These are phyloP conservation scores for Caranx melampygus DNA, from an alignment of 2,113 vertebrate species.

Conservation along the genomic window DNA sequence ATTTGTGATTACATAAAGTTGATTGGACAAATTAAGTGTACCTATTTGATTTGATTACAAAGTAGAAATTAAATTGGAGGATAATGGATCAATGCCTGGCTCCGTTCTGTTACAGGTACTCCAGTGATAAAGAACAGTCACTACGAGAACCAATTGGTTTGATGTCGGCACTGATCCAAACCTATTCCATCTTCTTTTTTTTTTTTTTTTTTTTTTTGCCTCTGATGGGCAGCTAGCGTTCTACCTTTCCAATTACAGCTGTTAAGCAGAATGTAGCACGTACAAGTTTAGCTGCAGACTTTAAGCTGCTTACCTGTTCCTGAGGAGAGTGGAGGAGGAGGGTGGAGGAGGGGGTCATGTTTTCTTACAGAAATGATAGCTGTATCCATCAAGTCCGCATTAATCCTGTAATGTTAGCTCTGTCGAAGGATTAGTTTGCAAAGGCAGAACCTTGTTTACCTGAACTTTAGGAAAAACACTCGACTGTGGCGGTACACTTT, in stretches of 20 bases:
- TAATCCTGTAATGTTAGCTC: slow-evolving; percentile 68
- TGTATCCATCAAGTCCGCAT: slow-evolving; percentile 69
- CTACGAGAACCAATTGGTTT: slow-evolving; percentile 24
- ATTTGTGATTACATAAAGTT: slow-evolving; percentile 81
- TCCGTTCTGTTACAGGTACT: slow-evolving; percentile 54
- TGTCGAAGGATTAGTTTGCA: slow-evolving; percentile 66
- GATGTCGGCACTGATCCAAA: slow-evolving; percentile 55
- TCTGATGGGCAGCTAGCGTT: slow-evolving; percentile 53
- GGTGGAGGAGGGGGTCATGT: slow-evolving; percentile 45
- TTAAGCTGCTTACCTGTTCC: slow-evolving; percentile 75
- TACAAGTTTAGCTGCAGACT: slow-evolving; percentile 57
- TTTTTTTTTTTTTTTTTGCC: not conserved
- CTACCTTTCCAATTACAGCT: slow-evolving; percentile 68
- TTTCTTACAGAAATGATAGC: slow-evolving; percentile 65
- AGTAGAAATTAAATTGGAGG: slow-evolving; percentile 75
- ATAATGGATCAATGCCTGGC: slow-evolving; percentile 71
- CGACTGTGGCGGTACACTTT: slow-evolving; percentile 20
- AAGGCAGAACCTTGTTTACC: slow-evolving; percentile 64
- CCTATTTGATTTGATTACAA: slow-evolving; percentile 80
- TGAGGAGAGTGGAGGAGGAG: slow-evolving; percentile 10
- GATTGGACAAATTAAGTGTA: slow-evolving; percentile 81
- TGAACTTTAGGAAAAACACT: slow-evolving; percentile 50
- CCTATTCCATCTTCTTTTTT: slow-evolving; percentile 24
- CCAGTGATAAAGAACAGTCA: slow-evolving; percentile 60
- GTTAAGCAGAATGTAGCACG: slow-evolving; percentile 66